Evolutionary conservation across 2,888 invertebrate genomes (phyloP), one percentile per base, ranked within the genome.

Genomic region (Mechanitis mazaeus): DNA sequence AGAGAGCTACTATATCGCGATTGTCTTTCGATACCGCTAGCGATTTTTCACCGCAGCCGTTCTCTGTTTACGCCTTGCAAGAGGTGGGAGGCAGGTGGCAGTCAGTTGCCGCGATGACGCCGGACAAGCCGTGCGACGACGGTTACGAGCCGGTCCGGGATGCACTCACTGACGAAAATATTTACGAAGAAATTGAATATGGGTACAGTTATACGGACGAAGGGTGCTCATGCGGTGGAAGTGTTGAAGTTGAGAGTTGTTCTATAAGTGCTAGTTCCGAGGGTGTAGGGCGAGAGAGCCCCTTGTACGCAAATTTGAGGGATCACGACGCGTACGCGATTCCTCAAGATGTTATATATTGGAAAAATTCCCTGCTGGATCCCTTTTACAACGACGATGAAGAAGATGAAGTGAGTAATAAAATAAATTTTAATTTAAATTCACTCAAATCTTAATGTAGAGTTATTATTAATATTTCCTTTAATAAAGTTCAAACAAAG

Each of bases 301-400:
- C 91, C 11, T 60, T 91, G 54, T 91, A 91, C 71, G 87, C 84
- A 11, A 91, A 91, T 66, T 70, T 91, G 64, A 78, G 84, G 71
- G 91, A 91, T 62, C 80, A 86, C 68, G 83, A 90, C 64, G 90
- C 91, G 9, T 89, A 88, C 60, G 87, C 87, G n/a, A 68, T 90
- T 2, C 80, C 90, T 0, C 77, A 87, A 1, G 91, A 92, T 74
- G 91, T 92, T 57, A 83, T 92, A 46, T 84, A 79, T 70, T 92
- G 92, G 92, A 91, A 90, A 80, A 87, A 88, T 66, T 71, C 84
- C 56, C 82, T 92, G 33, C 70, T 85, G 69, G 86, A 90, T 67
- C 88, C 90, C 2, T 90, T 78, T 69, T 90, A 87, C 71, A 90
- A 90, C 60, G 92, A 92, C 59, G 92, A 92, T 58, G 91, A 91